Conservation (phyloP, 2,113 vertebrate genomes). For the Podocnemis expansa region DNA sequence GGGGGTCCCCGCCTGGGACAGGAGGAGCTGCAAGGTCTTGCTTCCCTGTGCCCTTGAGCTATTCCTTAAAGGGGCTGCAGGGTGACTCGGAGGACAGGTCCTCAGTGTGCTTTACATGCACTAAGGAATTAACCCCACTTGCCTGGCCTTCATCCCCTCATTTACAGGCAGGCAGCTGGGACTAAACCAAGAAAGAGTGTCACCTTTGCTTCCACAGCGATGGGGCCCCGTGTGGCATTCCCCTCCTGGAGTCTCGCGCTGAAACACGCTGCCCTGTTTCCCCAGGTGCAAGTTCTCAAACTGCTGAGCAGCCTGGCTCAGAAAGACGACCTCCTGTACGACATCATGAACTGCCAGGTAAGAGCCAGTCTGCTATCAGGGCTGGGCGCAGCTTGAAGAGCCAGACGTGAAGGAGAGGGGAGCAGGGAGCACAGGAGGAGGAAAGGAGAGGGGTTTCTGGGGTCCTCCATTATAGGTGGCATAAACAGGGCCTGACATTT, state of each 20-base stretch:
- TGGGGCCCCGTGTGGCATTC: neutral
- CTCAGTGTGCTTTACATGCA: neutral
- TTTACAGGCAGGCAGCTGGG: neutral
- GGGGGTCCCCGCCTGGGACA: neutral
- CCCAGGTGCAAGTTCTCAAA: conserved; percentile 50
- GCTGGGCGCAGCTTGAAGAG: neutral
- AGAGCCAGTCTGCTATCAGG: neutral
- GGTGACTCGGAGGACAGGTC: neutral
- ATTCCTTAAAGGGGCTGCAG: neutral
- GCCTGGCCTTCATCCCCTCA: neutral
- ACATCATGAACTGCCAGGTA: conserved; percentile 53
- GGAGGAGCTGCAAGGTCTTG: neutral
- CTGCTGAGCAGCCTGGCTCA: conserved; percentile 41
- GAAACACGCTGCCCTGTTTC: neutral
- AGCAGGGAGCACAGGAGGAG: neutral
- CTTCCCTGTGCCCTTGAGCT: neutral
- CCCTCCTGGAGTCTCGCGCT: neutral
- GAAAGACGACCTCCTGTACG: conserved; percentile 53
- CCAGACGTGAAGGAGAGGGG: neutral
- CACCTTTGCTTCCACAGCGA: neutral
- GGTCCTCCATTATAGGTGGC: neutral
- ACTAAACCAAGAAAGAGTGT: neutral
- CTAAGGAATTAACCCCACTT: neutral
- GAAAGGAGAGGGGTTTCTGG: neutral
- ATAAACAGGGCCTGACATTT: neutral